Base-by-base conservation (phyloP, 2,888 invertebrate species). In the Polydrusus tereticollis region DNA sequence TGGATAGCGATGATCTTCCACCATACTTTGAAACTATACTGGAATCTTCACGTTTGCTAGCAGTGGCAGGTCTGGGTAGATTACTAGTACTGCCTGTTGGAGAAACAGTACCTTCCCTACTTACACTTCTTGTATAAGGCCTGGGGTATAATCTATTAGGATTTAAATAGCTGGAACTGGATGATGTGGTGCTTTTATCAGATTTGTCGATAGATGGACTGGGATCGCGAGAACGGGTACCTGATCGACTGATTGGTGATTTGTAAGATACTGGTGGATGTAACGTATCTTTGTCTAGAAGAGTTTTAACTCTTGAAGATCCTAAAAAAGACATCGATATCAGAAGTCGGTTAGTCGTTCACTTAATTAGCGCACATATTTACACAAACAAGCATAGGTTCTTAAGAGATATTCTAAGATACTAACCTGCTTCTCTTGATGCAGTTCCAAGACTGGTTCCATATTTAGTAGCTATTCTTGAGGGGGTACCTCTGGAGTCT, bases 61-160 rank as follows among this genome's bases (percentile, higher is more conserved):
- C 10, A 68, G n/a, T 59, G 43, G 77, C 75, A 74, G 79, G 81
- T 74, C 78, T 79, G 41, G 80, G 78, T 62, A 80, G 70, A 12
- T 85, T 83, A 10, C 80, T 79, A 2, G 81, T 79, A 8, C 82
- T 79, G 26, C 78, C 68, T 18, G 78, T 75, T 7, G 80, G 76
- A 0, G 83, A 80, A 21, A 85, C 82, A 0, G 81, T 79, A 73
- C 81, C 77, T 78, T 85, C 85, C 67, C 83, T 78, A 70, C 84
- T 84, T 10, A 83, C 82, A 74, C 83, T 77, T 60, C 70, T 66
- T 20, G 82, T 79, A 38, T 83, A 82, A 1, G 81, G 83, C 20
- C 88, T 85, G 33, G 89, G 87, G 79, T 89, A 89, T 45, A 89
- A 80, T 82, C 89, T 87, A 59, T 83, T 84, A 78, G 73, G 43